These are phyloP conservation scores for Megaceryle torquata DNA, from an alignment of 2,113 vertebrate genomes.

Conservation along the genomic window DNA sequence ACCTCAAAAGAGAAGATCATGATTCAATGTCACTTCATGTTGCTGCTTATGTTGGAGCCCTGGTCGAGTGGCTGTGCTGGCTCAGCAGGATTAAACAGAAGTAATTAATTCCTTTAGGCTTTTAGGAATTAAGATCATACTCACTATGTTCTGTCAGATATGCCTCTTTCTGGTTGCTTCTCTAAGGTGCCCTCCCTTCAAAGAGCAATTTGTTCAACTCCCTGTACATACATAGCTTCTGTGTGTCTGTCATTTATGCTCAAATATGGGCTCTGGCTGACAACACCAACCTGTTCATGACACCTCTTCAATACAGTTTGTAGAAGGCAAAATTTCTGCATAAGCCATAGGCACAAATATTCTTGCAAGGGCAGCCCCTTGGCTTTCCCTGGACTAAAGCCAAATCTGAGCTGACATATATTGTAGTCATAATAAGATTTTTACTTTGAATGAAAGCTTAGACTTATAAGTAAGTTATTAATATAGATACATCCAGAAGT, in stretches of 20 bases:
- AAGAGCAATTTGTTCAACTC: background rate
- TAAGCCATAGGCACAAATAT: background rate
- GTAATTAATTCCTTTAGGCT: background rate
- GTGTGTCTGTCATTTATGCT: background rate
- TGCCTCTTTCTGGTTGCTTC: background rate
- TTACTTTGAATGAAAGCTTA: background rate
- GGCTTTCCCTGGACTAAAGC: background rate
- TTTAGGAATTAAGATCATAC: background rate
- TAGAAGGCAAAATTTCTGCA: background rate
- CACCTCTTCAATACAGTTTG: background rate
- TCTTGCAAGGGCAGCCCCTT: background rate
- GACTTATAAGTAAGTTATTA: background rate
- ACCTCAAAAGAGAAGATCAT: background rate
- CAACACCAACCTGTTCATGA: background rate
- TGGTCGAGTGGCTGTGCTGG: background rate
- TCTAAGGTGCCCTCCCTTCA: background rate
- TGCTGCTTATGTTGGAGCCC: background rate
- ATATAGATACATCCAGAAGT: background rate
- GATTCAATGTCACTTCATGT: background rate
- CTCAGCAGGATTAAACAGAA: background rate
- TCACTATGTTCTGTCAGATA: background rate
- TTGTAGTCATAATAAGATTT: background rate
- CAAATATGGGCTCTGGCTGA: background rate
- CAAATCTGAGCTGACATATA: fast-evolving
- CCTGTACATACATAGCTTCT: background rate